A percentile compares a stretch with the other conserved stretches of the same genome.
phyloP scores from a whole-genome alignment of 1,140 invertebrate species.

The Amphibalanus amphitrite region DNA sequence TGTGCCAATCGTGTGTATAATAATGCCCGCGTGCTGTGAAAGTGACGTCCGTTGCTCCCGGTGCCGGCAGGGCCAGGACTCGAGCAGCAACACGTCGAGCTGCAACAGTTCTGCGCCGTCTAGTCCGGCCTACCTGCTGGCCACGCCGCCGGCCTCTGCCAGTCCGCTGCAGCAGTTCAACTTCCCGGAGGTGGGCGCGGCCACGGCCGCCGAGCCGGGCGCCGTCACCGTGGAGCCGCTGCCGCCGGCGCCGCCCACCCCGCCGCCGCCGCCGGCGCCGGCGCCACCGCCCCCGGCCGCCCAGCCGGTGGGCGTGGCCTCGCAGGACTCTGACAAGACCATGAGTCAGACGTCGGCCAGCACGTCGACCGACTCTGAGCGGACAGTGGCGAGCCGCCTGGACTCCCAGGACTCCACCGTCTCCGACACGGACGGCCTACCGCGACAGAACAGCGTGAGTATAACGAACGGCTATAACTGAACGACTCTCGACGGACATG shows the following conservation, averaged over 20 bases:
- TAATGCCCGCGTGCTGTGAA: too few relatives aligned
- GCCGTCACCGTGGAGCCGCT: constrained; percentile 12
- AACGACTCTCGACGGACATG: too few relatives aligned
- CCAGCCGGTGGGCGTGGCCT: constrained; percentile 14
- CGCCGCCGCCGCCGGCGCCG: constrained; percentile 5
- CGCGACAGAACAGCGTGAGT: constrained; percentile 73
- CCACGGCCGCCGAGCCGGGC: background rate
- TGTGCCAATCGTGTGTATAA: too few relatives aligned
- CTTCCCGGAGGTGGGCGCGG: constrained; percentile 31
- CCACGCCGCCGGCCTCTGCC: constrained; percentile 32
- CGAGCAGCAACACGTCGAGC: constrained; percentile 84
- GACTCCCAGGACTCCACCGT: constrained; percentile 77
- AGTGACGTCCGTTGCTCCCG: too few relatives aligned
- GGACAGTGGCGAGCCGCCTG: constrained; percentile 44
- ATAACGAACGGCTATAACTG: constrained; percentile 1
- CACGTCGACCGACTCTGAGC: constrained; percentile 65
- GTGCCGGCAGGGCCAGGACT: constrained; percentile 39
- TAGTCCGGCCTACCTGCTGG: constrained; percentile 47
- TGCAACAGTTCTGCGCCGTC: constrained; percentile 92
- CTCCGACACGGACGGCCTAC: constrained; percentile 40
- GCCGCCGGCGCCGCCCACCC: too few relatives aligned
- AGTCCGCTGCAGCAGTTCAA: constrained; percentile 47
- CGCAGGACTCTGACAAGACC: constrained; percentile 12
- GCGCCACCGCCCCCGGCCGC: constrained; percentile 9
- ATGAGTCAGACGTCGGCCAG: constrained; percentile 40